phyloP scores from a whole-genome alignment of 2,888 invertebrate genomes.

The Nineta flava region DNA sequence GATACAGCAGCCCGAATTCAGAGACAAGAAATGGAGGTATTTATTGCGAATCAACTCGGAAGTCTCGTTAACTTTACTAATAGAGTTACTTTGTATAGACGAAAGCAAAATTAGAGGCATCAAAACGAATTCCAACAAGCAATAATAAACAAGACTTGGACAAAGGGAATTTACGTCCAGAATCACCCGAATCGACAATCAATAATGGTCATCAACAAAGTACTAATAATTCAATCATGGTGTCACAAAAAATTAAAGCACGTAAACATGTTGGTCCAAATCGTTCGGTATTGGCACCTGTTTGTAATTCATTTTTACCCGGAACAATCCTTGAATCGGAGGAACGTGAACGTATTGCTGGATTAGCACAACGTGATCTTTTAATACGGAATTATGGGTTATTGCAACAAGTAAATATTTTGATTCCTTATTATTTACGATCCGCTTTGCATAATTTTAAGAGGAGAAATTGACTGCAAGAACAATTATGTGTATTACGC shows the following conservation, averaged over 20 bases:
- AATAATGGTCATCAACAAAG: constrained; percentile 5
- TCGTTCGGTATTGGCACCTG: not conserved
- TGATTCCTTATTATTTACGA: no score
- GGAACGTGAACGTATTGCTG: constrained; percentile 50
- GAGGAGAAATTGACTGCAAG: no score
- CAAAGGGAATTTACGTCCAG: constrained; percentile 12
- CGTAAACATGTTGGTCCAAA: not conserved
- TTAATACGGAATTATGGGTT: constrained; percentile 53
- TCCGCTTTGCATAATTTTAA: no score
- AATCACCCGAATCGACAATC: constrained; percentile 8
- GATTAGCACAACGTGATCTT: constrained; percentile 50
- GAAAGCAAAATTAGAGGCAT: constrained; percentile 41
- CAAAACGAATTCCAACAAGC: constrained; percentile 29
- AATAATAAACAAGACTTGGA: constrained; percentile 11
- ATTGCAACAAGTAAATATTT: constrained; percentile 37
- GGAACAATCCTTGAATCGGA: constrained; percentile 52
- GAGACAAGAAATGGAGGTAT: constrained; percentile 50
- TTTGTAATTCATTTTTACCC: constrained; percentile 39
- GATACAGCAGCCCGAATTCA: constrained; percentile 57
- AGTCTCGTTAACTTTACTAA: no score
- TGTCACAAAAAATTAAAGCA: constrained; percentile 19
- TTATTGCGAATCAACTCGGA: no score
- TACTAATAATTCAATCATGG: constrained; percentile 16
- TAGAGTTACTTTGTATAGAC: no score
- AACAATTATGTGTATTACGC: no score